Conservation (phyloP, 1,140 invertebrate species). For the Ridgeia piscesae region DNA sequence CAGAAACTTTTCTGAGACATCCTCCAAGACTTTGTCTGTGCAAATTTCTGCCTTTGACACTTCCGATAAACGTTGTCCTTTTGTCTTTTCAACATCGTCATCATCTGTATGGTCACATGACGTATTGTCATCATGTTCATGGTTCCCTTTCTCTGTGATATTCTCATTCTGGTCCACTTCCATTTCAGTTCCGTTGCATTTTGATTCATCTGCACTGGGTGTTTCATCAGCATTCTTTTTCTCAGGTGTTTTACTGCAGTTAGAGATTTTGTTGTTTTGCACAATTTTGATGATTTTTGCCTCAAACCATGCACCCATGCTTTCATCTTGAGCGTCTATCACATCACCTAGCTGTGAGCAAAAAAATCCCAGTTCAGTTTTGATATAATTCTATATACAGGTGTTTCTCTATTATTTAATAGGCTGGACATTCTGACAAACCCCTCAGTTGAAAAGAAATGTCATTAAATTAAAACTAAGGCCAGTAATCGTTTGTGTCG, state of each 20-base stretch:
- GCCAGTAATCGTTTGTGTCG: too few relatives aligned
- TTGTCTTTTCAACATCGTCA: not conserved
- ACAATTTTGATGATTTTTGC: constrained; percentile 56
- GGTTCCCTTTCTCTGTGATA: constrained; percentile 21
- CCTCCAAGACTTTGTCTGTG: not conserved
- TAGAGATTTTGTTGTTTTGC: constrained; percentile 23
- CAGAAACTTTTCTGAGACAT: constrained; percentile 7
- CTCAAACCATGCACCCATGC: constrained; percentile 61
- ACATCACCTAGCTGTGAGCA: constrained; percentile 66
- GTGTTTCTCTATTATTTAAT: not conserved
- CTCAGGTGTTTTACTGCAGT: constrained; percentile 27
- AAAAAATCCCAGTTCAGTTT: not conserved
- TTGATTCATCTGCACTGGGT: not conserved
- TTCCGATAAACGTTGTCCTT: not conserved
- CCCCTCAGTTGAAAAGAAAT: too few relatives aligned
- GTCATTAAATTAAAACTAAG: too few relatives aligned
- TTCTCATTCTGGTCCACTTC: constrained; percentile 20
- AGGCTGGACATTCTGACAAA: too few relatives aligned
- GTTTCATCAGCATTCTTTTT: constrained; percentile 24
- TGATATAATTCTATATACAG: not conserved
- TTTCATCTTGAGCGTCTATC: constrained; percentile 67
- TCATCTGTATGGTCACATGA: not conserved
- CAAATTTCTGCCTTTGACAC: not conserved
- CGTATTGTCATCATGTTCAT: not conserved
- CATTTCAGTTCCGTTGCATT: not conserved